phyloP scores from a whole-genome alignment of 2,113 vertebrate genomes.

The Plecotus auritus region DNA sequence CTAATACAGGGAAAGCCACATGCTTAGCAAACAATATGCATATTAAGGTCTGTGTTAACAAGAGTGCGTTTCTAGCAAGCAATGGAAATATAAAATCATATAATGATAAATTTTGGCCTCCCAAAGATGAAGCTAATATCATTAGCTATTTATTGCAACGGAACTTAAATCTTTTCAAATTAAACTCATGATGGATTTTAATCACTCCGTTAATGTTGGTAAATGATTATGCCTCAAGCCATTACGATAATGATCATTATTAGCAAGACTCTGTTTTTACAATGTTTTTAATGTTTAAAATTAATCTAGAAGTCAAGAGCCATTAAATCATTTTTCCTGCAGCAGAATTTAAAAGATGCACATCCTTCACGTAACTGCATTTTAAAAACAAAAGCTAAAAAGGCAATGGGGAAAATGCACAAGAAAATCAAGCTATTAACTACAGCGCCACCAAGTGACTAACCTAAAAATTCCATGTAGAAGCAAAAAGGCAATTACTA shows the following conservation, averaged over 20 bases:
- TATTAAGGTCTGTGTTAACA: not conserved
- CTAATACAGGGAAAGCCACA: not conserved
- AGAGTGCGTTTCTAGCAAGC: slow-evolving; percentile 9
- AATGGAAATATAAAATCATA: slow-evolving; percentile 28
- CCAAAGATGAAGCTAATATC: slow-evolving; percentile 47
- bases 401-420: not conserved
- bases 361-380: slow-evolving; percentile 7
- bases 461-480: slow-evolving; percentile 44
- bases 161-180: slow-evolving; percentile 62
- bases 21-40: slow-evolving; percentile 38
- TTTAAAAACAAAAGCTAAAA: slow-evolving; percentile 51
- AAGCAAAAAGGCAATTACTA: accelerated
- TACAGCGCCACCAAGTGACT: slow-evolving; percentile 82
- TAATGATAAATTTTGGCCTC: slow-evolving; percentile 43
- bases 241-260: slow-evolving; percentile 58
- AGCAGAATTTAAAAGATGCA: slow-evolving; percentile 40
- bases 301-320: slow-evolving; percentile 61
- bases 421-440: slow-evolving; percentile 67
- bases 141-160: slow-evolving; percentile 55
- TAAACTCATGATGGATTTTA: slow-evolving; percentile 70
- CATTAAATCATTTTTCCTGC: slow-evolving; percentile 63
- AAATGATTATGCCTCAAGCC: slow-evolving; percentile 59
- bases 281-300: slow-evolving; percentile 61
- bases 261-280: slow-evolving; percentile 64
- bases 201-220: slow-evolving; percentile 65